These are phyloP conservation scores for Phoeniculus purpureus DNA, from an alignment of 2,797 vertebrate genomes.

Conservation along the genomic window DNA sequence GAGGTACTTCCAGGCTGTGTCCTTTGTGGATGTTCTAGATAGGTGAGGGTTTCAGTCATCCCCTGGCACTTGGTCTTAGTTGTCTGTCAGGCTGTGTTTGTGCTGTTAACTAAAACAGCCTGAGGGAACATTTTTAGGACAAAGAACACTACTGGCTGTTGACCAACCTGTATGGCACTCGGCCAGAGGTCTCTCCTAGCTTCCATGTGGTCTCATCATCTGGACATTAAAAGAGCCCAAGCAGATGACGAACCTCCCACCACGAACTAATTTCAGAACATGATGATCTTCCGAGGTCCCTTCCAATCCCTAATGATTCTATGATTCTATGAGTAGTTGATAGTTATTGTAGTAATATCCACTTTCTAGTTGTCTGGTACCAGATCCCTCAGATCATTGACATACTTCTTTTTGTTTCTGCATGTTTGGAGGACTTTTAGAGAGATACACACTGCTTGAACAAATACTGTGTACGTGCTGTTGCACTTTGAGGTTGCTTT, in stretches of 20 bases:
- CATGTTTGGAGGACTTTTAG: constrained; percentile 26
- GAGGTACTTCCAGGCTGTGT: not conserved
- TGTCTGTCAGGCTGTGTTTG: not conserved
- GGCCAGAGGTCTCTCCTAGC: not conserved
- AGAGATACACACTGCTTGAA: not conserved
- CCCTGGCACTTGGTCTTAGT: not conserved
- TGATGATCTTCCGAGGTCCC: no score
- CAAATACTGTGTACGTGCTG: constrained; percentile 55
- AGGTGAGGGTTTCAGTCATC: not conserved
- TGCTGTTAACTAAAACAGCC: not conserved
- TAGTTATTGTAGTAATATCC: not conserved
- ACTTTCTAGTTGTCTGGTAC: not conserved
- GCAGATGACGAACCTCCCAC: constrained; percentile 19
- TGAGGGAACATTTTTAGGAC: not conserved
- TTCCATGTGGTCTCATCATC: not conserved
- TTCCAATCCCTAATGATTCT: no score
- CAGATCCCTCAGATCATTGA: not conserved
- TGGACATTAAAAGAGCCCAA: not conserved
- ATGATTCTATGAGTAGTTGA: constrained; percentile 10
- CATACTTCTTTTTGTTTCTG: constrained; percentile 14
- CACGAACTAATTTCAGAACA: not conserved
- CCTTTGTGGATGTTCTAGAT: not conserved
- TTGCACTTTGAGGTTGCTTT: constrained; percentile 50
- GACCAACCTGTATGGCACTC: not conserved
- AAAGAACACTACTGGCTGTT: not conserved